phyloP scores from a whole-genome alignment of 2,797 vertebrate genomes.

The Coendou prehensilis region DNA sequence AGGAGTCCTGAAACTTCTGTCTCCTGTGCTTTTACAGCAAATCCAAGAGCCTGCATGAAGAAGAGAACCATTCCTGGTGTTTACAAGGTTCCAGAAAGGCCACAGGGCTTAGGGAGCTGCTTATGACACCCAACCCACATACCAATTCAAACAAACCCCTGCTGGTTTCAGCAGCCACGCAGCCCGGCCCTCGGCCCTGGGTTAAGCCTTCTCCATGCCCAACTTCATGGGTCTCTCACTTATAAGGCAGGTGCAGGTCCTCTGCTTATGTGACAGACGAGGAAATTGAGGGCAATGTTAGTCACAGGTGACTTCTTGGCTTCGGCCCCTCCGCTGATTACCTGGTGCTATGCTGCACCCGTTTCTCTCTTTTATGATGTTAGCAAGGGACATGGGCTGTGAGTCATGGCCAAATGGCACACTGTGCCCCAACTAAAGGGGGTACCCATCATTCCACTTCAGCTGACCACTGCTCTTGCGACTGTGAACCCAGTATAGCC shows the following conservation, averaged over 20 bases:
- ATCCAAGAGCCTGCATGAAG: background rate
- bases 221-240: background rate
- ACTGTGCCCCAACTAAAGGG: background rate
- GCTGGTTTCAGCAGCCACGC: background rate
- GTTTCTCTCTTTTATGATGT: background rate
- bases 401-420: background rate
- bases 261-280: background rate
- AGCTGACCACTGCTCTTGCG: background rate
- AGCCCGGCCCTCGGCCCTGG: background rate
- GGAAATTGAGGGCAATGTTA: background rate
- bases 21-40: constrained; percentile 3
- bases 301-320: background rate
- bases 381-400: background rate
- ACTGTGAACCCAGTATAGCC: background rate
- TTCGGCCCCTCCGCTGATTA: background rate
- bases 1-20: background rate
- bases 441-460: accelerated
- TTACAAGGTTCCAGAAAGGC: background rate
- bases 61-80: background rate
- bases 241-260: background rate
- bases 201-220: too few species aligned
- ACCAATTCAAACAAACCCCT: background rate
- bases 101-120: background rate
- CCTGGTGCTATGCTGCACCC: background rate
- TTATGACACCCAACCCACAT: background rate